Percentiles rank a stretch among this genome's conserved stretches.
Evolutionary conservation across 2,797 vertebrate species (phyloP).

Genomic region (Taeniopygia guttata): DNA sequence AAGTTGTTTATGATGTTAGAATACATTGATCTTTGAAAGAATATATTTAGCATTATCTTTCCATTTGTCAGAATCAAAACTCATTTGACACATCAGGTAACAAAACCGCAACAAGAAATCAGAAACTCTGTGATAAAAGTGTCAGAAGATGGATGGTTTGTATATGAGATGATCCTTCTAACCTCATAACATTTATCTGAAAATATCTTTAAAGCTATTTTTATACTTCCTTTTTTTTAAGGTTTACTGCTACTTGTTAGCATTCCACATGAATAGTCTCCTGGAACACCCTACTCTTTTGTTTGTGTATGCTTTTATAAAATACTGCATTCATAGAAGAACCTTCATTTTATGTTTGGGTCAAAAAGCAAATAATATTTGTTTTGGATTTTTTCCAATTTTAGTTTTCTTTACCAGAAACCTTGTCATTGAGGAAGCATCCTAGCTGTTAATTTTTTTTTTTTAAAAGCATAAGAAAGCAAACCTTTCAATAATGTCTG

Average conservation of each 20-base stretch:
- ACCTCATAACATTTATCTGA: not conserved
- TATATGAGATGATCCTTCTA: not conserved
- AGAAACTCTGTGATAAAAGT: not conserved
- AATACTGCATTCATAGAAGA: not conserved
- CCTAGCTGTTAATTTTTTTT: not conserved
- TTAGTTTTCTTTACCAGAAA: not conserved
- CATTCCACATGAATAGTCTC: not conserved
- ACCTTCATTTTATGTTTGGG: not conserved
- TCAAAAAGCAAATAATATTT: not conserved
- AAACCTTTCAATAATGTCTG: not conserved
- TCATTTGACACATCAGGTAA: not conserved
- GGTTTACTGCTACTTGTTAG: not conserved
- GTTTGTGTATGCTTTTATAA: not conserved
- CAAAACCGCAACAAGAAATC: not conserved
- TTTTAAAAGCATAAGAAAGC: rapidly evolving
- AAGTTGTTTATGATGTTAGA: not conserved
- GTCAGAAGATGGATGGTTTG: not conserved
- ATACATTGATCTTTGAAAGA: not conserved
- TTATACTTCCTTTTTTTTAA: not conserved
- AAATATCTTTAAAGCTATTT: not conserved
- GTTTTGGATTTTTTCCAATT: not conserved
- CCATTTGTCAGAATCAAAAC: not conserved
- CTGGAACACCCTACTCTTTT: not conserved
- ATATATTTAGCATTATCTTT: not conserved
- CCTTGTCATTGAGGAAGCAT: not conserved